These are phyloP conservation scores for Cerceris rybyensis DNA, from an alignment of 2,888 invertebrate species.

Conservation along the genomic window DNA sequence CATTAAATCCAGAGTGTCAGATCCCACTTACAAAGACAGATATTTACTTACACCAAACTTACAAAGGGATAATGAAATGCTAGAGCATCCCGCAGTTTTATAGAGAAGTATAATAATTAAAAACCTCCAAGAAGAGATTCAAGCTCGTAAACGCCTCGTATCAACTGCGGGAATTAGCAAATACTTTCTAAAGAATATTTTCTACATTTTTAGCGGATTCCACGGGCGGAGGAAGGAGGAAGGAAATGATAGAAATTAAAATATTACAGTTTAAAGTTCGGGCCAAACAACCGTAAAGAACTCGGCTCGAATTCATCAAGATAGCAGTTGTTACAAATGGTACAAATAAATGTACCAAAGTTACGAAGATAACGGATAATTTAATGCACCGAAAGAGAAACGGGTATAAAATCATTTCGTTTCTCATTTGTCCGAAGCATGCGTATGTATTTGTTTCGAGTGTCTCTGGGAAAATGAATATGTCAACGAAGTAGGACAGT, in stretches of 20 bases:
- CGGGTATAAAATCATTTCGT: conserved; percentile 31
- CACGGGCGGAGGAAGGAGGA: no score
- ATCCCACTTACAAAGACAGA: no score
- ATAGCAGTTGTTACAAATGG: conserved; percentile 19
- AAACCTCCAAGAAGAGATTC: no score
- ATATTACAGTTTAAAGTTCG: conserved; percentile 43
- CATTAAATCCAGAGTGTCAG: no score
- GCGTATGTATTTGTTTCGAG: background rate
- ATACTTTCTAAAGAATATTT: no score
- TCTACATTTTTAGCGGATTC: no score
- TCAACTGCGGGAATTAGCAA: no score
- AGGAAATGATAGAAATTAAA: conserved; percentile 32
- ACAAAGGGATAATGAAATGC: no score
- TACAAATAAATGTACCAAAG: conserved; percentile 39
- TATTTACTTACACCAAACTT: no score
- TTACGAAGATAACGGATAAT: conserved; percentile 48
- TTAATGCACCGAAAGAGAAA: conserved; percentile 23
- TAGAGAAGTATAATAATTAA: no score
- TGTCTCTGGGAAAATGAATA: background rate
- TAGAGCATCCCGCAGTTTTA: no score
- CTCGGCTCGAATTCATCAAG: conserved; percentile 36
- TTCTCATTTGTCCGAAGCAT: background rate
- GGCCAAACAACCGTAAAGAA: conserved; percentile 42
- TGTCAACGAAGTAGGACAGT: background rate
- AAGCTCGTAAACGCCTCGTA: no score